Conservation (phyloP, 2,888 invertebrate genomes). For the Palloptera scutellata region DNA sequence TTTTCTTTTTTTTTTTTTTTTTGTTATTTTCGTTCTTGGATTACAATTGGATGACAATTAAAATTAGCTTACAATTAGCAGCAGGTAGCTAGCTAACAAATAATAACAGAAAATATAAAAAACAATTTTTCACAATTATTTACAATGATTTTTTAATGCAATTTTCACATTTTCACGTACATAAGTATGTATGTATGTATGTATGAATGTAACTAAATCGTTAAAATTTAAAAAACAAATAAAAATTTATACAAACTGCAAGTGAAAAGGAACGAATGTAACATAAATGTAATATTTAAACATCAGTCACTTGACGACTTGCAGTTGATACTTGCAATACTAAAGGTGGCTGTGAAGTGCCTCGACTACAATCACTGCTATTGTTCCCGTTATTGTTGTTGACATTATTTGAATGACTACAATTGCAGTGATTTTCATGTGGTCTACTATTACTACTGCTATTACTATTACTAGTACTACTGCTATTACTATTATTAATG, state of each 20-base stretch:
- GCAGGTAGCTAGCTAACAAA: slow-evolving; percentile 27
- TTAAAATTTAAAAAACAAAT: slow-evolving; percentile 19
- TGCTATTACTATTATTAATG: slow-evolving; percentile 31
- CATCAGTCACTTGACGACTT: slow-evolving; percentile 64
- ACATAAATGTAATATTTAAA: slow-evolving; percentile 45
- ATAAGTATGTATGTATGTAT: slow-evolving; percentile 31
- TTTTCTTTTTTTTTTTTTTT: slow-evolving; percentile 20
- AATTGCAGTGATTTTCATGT: slow-evolving; percentile 37
- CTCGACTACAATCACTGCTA: not conserved
- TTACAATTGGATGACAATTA: slow-evolving; percentile 26
- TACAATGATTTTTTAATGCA: slow-evolving; percentile 21
- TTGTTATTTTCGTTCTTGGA: slow-evolving; percentile 26
- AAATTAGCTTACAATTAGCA: too few relatives aligned
- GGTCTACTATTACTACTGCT: slow-evolving; percentile 18
- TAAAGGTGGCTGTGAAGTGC: slow-evolving; percentile 42
- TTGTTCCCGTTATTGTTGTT: not conserved
- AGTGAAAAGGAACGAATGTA: not conserved
- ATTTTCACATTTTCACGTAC: slow-evolving; percentile 9
- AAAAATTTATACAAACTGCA: not conserved
- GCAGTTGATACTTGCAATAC: slow-evolving; percentile 48
- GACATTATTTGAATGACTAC: slow-evolving; percentile 44
- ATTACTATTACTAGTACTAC: slow-evolving; percentile 21
- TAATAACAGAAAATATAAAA: slow-evolving; percentile 9
- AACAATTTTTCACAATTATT: slow-evolving; percentile 18
- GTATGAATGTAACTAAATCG: slow-evolving; percentile 9